phyloP scores from a whole-genome alignment of 2,888 invertebrate species.

The Rhingia rostrata region DNA sequence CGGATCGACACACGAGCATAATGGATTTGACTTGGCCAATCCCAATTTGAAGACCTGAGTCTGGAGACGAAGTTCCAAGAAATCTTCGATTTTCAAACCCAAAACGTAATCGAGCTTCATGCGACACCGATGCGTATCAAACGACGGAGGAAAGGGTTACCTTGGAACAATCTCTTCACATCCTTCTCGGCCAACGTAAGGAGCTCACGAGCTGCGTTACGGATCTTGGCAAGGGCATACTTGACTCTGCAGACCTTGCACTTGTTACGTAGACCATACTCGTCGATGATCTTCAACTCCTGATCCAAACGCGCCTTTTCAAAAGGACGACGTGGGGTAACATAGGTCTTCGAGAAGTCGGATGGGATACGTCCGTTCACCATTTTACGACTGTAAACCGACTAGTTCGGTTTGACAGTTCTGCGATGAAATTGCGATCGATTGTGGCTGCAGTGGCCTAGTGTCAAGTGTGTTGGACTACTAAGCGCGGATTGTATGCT shows the following conservation, averaged over 20 bases:
- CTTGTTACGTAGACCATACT: slow-evolving; percentile 99
- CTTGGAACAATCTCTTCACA: slow-evolving; percentile 98
- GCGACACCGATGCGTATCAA: slow-evolving; percentile 98
- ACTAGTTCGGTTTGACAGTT: slow-evolving; percentile 76
- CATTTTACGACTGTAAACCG: slow-evolving; percentile 85
- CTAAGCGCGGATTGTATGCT: no score
- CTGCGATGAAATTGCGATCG: slow-evolving; percentile 79
- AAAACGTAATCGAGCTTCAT: slow-evolving; percentile 99
- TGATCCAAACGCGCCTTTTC: slow-evolving; percentile 99
- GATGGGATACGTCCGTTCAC: slow-evolving; percentile 96
- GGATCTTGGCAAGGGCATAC: slow-evolving; percentile 98
- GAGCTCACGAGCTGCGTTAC: slow-evolving; percentile 99
- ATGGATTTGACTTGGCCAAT: slow-evolving; percentile 99
- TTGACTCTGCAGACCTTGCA: slow-evolving; percentile 99
- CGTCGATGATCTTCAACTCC: slow-evolving; percentile 99
- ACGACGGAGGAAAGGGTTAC: slow-evolving; percentile 98
- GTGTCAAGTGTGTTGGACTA: no score
- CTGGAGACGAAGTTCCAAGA: slow-evolving; percentile 99
- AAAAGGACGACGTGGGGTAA: slow-evolving; percentile 99
- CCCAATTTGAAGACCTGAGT: slow-evolving; percentile 99
- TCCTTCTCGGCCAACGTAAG: slow-evolving; percentile 99
- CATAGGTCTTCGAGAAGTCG: slow-evolving; percentile 98
- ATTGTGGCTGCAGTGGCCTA: no score
- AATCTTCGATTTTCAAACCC: slow-evolving; percentile 99
- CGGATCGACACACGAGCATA: slow-evolving; percentile 99